Percentiles rank a stretch among this genome's conserved stretches.
Conservation (phyloP, 2,797 vertebrate genomes). For the Phrynocephalus forsythii region DNA sequence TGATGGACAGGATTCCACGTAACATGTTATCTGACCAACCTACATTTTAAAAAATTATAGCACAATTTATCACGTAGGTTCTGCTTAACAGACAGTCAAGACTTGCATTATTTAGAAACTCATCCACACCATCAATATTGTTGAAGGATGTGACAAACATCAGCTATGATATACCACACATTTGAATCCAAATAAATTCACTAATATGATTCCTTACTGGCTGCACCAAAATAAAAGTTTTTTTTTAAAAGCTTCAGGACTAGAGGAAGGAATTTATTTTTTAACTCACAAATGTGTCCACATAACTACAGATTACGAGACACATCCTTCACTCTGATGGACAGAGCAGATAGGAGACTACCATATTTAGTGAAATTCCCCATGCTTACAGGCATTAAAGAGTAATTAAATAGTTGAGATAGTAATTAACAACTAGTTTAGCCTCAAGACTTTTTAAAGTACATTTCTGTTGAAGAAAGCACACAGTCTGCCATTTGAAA, state of each 20-base stretch:
- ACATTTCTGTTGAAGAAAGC: not conserved
- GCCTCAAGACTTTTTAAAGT: not conserved
- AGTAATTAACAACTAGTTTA: not conserved
- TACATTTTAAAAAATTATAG: constrained; percentile 61
- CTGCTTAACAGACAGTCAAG: not conserved
- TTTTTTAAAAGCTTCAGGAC: not conserved
- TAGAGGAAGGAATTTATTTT: not conserved
- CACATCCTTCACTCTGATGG: not conserved
- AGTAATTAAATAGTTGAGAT: not conserved
- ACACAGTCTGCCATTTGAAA: not conserved
- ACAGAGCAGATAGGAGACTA: not conserved
- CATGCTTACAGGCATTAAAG: not conserved
- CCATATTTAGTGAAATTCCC: not conserved
- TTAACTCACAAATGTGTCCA: not conserved
- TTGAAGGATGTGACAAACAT: not conserved
- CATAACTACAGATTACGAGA: not conserved
- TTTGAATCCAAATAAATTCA: not conserved
- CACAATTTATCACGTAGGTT: not conserved
- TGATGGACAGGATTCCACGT: constrained; percentile 88
- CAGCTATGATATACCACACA: not conserved
- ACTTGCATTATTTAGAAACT: constrained; percentile 4
- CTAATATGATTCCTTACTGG: not conserved
- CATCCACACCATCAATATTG: not conserved
- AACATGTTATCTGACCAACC: constrained; percentile 93
- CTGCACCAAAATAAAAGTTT: not conserved